Conservation (phyloP, 2,888 invertebrate species). For the Perithous albicinctus region DNA sequence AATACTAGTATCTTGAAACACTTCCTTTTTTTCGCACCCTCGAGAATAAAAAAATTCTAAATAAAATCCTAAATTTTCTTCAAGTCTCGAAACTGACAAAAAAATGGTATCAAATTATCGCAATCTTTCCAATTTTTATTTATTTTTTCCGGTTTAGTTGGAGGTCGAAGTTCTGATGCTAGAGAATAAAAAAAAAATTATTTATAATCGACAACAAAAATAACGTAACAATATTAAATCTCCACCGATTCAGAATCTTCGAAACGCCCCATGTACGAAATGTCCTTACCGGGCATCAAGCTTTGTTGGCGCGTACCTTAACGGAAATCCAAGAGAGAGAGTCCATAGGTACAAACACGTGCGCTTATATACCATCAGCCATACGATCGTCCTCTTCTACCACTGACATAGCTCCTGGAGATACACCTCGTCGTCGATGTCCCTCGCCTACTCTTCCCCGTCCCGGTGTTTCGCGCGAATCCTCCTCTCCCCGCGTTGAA, state of each 20-base stretch:
- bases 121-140: no score
- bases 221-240: slow-evolving; percentile 6
- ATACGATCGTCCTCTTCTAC: neutral
- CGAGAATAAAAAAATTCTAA: no score
- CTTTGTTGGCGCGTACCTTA: neutral
- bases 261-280: neutral
- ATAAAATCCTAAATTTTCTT: no score
- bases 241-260: neutral
- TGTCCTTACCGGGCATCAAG: neutral
- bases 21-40: no score
- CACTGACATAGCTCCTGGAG: neutral
- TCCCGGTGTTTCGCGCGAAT: slow-evolving; percentile 29
- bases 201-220: no score
- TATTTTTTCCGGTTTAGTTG: no score
- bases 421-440: neutral
- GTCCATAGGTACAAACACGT: neutral
- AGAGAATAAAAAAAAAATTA: no score
- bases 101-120: no score
- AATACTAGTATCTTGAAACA: no score
- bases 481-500: slow-evolving; percentile 11
- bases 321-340: slow-evolving; percentile 4
- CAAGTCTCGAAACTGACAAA: no score
- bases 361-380: no score
- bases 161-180: no score
- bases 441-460: slow-evolving; percentile 30